A percentile compares a stretch with the other conserved stretches of the same genome.
Conservation (phyloP, 2,113 vertebrate species). For the Antechinus flavipes region DNA sequence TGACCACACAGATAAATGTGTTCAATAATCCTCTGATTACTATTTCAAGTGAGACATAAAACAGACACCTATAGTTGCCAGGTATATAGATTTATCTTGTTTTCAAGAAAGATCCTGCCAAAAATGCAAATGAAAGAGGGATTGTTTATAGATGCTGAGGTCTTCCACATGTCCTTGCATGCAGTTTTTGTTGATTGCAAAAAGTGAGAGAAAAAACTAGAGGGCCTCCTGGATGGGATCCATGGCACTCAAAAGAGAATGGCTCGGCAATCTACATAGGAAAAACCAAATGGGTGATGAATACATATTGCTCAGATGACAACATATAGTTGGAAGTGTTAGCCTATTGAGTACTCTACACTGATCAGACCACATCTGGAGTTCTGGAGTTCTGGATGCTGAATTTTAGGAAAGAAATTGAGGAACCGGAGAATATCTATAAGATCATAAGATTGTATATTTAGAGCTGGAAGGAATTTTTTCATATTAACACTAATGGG, state of each 20-base stretch:
- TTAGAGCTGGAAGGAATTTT: not conserved
- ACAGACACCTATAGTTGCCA: not conserved
- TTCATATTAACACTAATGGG: not conserved
- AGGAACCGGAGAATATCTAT: not conserved
- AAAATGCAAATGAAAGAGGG: not conserved
- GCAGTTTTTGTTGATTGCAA: not conserved
- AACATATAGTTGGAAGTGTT: not conserved
- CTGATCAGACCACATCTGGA: not conserved
- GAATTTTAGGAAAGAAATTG: not conserved
- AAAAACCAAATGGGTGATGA: not conserved
- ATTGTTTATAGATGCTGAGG: not conserved
- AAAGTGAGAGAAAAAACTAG: not conserved
- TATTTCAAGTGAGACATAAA: not conserved
- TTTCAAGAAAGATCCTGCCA: not conserved
- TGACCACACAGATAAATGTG: not conserved
- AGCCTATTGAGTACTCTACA: not conserved
- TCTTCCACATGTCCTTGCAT: not conserved
- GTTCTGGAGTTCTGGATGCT: not conserved
- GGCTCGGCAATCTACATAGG: not conserved
- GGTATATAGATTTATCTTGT: not conserved
- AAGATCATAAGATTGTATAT: not conserved
- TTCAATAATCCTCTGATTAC: not conserved
- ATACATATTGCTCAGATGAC: not conserved
- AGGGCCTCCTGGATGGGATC: not conserved
- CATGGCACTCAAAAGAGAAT: not conserved